These are phyloP conservation scores for Corythucha ciliata DNA, from an alignment of 2,888 invertebrate genomes.

Conservation along the genomic window DNA sequence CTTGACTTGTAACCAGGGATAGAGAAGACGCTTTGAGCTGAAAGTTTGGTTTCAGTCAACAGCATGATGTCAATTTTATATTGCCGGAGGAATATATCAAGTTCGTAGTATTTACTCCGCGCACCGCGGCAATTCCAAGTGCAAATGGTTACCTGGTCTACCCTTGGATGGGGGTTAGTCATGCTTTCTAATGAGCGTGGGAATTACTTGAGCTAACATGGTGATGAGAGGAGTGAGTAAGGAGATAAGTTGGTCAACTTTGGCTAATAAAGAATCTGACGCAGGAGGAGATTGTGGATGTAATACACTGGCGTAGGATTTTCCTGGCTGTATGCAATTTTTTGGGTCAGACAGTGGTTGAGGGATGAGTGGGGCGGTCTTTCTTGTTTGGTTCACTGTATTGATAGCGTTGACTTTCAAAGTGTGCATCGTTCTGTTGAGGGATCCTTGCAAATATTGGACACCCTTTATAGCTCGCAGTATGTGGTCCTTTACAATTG, in stretches of 20 bases:
- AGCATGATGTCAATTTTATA: conserved; percentile 8
- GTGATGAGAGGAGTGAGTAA: conserved; percentile 3
- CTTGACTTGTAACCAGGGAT: conserved; percentile 4
- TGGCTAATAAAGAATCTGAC: conserved; percentile 1
- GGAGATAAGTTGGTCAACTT: conserved; percentile 7
- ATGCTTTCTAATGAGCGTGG: conserved; percentile 7
- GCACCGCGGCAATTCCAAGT: conserved; percentile 10
- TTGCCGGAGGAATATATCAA: background rate
- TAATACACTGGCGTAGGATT: conserved; percentile 1
- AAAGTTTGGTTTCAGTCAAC: conserved; percentile 12
- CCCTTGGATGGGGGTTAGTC: background rate
- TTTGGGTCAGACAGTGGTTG: conserved; percentile 3
- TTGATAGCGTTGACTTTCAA: no score
- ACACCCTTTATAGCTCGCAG: conserved; percentile 14
- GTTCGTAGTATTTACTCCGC: conserved; percentile 3
- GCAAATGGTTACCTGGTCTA: conserved; percentile 1
- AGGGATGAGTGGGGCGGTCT: no score
- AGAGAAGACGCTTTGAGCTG: background rate
- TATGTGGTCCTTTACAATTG: conserved; percentile 11
- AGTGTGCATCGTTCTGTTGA: no score
- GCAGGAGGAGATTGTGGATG: conserved; percentile 3
- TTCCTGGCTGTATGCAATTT: no score
- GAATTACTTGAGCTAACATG: conserved; percentile 9
- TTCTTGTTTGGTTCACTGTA: no score
- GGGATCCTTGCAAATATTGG: no score